Conservation (phyloP, 2,888 invertebrate species). For the Chrysodeixis includens region DNA sequence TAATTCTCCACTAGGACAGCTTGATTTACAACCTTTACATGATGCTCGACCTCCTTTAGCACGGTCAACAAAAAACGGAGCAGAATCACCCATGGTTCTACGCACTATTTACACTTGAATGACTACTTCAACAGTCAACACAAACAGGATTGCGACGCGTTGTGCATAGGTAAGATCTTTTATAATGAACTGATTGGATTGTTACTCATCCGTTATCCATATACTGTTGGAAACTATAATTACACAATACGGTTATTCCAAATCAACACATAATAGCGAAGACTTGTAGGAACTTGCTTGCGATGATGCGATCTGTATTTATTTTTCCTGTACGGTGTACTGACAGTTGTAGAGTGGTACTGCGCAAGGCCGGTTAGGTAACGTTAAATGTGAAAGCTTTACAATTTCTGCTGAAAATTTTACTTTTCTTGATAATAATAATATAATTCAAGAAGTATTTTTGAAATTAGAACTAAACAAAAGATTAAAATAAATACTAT, state of each 20-base stretch:
- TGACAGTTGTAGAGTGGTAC: constrained; percentile 42
- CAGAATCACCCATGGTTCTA: constrained; percentile 55
- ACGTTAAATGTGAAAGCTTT: neutral
- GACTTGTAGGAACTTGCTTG: neutral
- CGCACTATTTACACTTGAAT: constrained; percentile 3
- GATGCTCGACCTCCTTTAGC: constrained; percentile 94
- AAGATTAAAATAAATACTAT: neutral
- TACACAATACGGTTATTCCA: neutral
- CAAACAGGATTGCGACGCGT: neutral
- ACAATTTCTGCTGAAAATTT: neutral
- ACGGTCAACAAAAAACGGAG: constrained; percentile 92
- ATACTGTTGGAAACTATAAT: neutral
- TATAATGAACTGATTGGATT: no score
- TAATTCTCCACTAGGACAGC: constrained; percentile 92
- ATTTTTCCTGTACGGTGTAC: neutral
- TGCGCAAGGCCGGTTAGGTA: neutral
- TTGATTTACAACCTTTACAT: constrained; percentile 96
- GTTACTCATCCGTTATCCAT: neutral
- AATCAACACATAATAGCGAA: neutral
- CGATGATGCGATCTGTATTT: neutral
- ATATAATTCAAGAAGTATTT: neutral
- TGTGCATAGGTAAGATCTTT: neutral
- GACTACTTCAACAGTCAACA: neutral
- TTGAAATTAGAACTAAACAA: neutral
- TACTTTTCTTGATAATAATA: neutral